These are phyloP conservation scores for Elachura formosa DNA, from an alignment of 2,113 vertebrate genomes.

Conservation along the genomic window DNA sequence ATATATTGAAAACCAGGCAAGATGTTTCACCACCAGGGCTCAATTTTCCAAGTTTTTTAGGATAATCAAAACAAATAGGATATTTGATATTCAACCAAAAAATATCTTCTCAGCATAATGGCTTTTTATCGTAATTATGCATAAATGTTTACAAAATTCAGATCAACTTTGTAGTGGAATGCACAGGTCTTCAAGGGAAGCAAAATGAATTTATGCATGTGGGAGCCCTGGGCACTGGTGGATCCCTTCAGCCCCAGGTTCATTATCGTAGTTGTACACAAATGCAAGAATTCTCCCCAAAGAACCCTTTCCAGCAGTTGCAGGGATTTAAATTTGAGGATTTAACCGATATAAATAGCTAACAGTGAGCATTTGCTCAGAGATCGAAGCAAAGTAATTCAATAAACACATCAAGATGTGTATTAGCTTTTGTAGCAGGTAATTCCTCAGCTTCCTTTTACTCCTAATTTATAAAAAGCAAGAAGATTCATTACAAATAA, in stretches of 20 bases:
- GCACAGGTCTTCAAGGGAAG: background rate
- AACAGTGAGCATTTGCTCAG: background rate
- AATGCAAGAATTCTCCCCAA: background rate
- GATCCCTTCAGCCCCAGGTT: background rate
- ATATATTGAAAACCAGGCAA: background rate
- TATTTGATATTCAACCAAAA: background rate
- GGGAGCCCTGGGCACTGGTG: background rate
- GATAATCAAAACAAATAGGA: background rate
- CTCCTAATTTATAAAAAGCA: background rate
- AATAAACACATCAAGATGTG: background rate
- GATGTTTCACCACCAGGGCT: background rate
- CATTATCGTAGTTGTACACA: background rate
- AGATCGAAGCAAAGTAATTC: background rate
- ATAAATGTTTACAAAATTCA: background rate
- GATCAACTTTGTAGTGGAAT: background rate
- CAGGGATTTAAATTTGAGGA: background rate
- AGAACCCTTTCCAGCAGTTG: background rate
- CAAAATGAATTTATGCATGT: background rate
- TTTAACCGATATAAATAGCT: background rate
- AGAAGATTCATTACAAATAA: background rate
- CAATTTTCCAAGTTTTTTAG: background rate
- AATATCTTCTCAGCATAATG: background rate
- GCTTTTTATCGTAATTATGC: background rate
- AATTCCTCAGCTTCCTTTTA: background rate
- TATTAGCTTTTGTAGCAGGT: background rate